Percentiles rank a stretch among this genome's conserved stretches.
Conservation (phyloP, 2,797 vertebrate species). For the Lacerta bilineata region DNA sequence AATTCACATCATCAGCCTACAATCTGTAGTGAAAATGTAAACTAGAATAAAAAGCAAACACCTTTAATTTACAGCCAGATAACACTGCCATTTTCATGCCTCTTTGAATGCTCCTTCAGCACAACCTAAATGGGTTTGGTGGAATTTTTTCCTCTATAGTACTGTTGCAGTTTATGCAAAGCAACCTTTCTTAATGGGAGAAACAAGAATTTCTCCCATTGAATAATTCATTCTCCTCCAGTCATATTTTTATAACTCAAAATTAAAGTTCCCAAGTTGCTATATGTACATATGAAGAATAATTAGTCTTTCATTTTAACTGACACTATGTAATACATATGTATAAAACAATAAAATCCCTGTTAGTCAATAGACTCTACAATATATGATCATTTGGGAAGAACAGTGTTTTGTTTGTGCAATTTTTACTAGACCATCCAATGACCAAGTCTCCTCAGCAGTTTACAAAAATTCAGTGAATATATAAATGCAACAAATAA, state of each 20-base stretch:
- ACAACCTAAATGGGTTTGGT: neutral
- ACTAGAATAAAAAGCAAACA: constrained; percentile 60
- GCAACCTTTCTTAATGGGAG: neutral
- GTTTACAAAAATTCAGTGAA: no score
- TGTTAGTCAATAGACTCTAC: neutral
- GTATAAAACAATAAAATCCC: neutral
- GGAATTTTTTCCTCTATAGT: neutral
- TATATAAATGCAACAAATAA: no score
- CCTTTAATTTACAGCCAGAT: constrained; percentile 37
- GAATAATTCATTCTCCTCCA: neutral
- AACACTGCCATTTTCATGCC: constrained; percentile 33
- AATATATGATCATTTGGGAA: neutral
- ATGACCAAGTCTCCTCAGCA: no score
- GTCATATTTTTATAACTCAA: neutral
- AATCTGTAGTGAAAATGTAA: constrained; percentile 48
- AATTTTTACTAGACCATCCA: no score
- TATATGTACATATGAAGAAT: neutral
- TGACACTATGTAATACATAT: neutral
- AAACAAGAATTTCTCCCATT: neutral
- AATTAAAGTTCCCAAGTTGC: neutral
- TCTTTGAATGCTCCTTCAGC: neutral
- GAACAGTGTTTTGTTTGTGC: neutral
- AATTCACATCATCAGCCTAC: constrained; percentile 53
- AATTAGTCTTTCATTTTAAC: neutral
- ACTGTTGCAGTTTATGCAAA: neutral